Conservation (phyloP, 2,888 invertebrate genomes). For the Apamea epomidion region DNA sequence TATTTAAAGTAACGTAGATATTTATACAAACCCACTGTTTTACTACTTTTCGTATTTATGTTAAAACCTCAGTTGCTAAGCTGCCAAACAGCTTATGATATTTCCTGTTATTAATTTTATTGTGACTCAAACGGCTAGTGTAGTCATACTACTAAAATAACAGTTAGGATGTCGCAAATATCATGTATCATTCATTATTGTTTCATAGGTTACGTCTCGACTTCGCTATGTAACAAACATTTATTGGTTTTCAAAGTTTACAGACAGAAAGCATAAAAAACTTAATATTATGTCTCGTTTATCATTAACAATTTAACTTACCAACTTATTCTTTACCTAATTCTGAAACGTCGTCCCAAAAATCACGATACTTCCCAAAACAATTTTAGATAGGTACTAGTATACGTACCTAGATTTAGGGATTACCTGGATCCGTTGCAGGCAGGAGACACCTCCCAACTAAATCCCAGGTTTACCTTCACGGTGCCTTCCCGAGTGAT, state of each 20-base stretch:
- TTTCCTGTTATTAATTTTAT: conserved; percentile 25
- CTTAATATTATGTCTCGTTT: not conserved
- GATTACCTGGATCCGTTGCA: conserved; percentile 49
- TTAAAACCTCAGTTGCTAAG: conserved; percentile 3
- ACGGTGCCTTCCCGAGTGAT: conserved; percentile 35
- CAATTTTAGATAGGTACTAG: conserved; percentile 10
- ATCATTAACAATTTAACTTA: not conserved
- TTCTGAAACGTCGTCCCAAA: not conserved
- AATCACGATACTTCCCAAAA: conserved; percentile 24
- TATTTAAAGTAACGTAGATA: not conserved
- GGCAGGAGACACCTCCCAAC: conserved; percentile 32
- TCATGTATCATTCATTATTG: conserved; percentile 9
- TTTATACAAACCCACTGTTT: not conserved
- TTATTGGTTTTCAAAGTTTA: conserved; percentile 1
- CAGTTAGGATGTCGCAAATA: conserved; percentile 10
- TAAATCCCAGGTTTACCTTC: conserved; percentile 53
- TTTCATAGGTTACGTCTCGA: not conserved
- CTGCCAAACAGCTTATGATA: not conserved
- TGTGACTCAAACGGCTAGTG: conserved; percentile 36
- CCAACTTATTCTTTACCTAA: not conserved
- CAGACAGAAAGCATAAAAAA: not conserved
- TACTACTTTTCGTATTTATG: not conserved
- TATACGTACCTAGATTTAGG: conserved; percentile 38
- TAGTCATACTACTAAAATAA: conserved; percentile 38
- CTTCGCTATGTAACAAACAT: not conserved